Evolutionary conservation across 2,797 vertebrate species (phyloP), one percentile per base, ranked within the genome.

Genomic region (Poecilia picta): DNA sequence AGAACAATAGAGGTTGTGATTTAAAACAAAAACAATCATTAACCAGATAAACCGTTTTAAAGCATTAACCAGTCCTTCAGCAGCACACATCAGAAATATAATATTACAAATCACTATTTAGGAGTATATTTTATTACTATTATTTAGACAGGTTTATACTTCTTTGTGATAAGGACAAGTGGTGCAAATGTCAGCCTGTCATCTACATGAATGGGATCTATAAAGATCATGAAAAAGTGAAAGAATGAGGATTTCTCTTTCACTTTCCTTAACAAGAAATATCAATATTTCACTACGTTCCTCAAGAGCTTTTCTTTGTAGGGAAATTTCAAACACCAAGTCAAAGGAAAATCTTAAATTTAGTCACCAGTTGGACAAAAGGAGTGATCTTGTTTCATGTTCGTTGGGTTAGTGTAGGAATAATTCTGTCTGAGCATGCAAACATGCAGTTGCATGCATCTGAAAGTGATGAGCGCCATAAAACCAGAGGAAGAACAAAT

Each of bases 121-220:
- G 77, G 84, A 81, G 81, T 62, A 86, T 89, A 89, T 4, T 39
- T 28, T 20, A 43, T 87, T 91, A 90, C 20, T 85, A 45, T 71
- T 68, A 68, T 68, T 25, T 13, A 25, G 4, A 39, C 36, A 66
- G 33, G 64, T 20, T 78, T 89, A 86, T 89, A 73, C 13, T 76
- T 78, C 79, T 85, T 87, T 92, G 88, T 88, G 89, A 92, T 90
- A 89, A 84, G 87, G 85, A 90, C 85, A 87, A 86, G 77, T 31
- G 36, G 82, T 74, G 76, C 73, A 72, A 84, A 91, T 86, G 85
- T 83, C 88, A 90, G 78, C 62, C 76, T 79, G 83, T 86, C 84
- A 86, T 81, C 71, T 51, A 71, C 83, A 78, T 75, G 81, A 90
- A 83, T 49, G 70, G 75, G 84, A 91, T 85, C 87, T 89, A 31